Evolutionary conservation across 1,140 invertebrate species (phyloP).

Genomic region (Acromyrmex charruanus): DNA sequence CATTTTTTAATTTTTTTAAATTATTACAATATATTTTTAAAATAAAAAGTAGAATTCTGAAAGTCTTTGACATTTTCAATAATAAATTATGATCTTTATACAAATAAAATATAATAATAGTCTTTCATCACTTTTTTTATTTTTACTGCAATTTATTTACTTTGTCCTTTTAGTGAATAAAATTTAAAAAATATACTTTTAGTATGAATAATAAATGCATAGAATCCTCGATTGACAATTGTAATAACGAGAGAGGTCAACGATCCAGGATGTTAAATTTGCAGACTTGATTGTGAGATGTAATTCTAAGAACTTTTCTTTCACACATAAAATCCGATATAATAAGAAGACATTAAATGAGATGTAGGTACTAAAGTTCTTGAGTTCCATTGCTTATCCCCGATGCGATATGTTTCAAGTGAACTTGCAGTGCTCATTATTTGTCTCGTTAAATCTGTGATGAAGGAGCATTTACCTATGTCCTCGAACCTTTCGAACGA

Average conservation of each 20-base stretch:
- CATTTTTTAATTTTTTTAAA: too few relatives aligned
- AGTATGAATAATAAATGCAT: too few relatives aligned
- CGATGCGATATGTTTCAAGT: background rate
- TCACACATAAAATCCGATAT: background rate
- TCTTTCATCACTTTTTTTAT: too few relatives aligned
- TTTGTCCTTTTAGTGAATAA: too few relatives aligned
- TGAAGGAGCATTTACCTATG: constrained; percentile 74
- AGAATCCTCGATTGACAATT: background rate
- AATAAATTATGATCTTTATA: too few relatives aligned
- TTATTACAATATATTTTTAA: too few relatives aligned
- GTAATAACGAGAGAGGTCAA: background rate
- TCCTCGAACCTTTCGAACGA: constrained; percentile 70
- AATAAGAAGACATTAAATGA: constrained; percentile 4
- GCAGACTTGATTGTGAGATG: background rate
- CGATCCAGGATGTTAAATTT: background rate
- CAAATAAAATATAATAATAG: too few relatives aligned
- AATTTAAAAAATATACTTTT: too few relatives aligned
- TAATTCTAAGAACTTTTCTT: background rate
- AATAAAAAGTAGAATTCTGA: too few relatives aligned
- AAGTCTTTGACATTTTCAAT: too few relatives aligned
- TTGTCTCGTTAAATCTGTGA: constrained; percentile 58
- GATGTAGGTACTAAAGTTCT: background rate
- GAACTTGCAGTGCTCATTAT: constrained; percentile 39
- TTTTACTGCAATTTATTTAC: too few relatives aligned
- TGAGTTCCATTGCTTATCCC: constrained; percentile 16